Evolutionary conservation across 2,113 vertebrate genomes (phyloP).

Genomic region (Ceyx cyanopectus): DNA sequence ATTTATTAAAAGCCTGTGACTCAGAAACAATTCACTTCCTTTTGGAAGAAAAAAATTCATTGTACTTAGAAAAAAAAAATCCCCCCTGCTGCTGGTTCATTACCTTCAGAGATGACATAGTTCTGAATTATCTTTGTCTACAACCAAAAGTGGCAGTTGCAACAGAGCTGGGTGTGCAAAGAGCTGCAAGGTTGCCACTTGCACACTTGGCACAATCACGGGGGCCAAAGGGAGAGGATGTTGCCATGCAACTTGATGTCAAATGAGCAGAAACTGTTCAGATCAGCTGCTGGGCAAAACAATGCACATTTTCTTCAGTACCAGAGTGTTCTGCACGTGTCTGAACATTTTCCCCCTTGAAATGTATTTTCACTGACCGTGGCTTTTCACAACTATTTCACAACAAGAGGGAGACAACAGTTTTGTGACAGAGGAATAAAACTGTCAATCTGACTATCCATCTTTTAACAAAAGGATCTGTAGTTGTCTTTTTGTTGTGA

Average conservation of each 20-base stretch:
- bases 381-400: neutral
- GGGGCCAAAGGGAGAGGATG: neutral
- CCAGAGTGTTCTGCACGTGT: neutral
- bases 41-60: slow-evolving; percentile 1
- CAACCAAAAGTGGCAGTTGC: neutral
- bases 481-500: neutral
- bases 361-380: neutral
- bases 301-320: neutral
- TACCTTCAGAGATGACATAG: slow-evolving; percentile 12
- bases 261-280: neutral
- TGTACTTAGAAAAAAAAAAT: neutral
- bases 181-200: neutral
- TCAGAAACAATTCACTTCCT: slow-evolving; percentile 34
- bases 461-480: neutral
- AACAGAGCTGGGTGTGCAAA: neutral
- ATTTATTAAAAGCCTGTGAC: slow-evolving; percentile 45
- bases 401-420: neutral
- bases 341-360: neutral
- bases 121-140: neutral
- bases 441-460: neutral
- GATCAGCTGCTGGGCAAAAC: neutral
- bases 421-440: neutral
- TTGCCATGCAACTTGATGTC: neutral
- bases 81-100: neutral
- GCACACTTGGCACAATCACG: neutral